phyloP scores from a whole-genome alignment of 2,113 vertebrate genomes.

The Eira barbara region DNA sequence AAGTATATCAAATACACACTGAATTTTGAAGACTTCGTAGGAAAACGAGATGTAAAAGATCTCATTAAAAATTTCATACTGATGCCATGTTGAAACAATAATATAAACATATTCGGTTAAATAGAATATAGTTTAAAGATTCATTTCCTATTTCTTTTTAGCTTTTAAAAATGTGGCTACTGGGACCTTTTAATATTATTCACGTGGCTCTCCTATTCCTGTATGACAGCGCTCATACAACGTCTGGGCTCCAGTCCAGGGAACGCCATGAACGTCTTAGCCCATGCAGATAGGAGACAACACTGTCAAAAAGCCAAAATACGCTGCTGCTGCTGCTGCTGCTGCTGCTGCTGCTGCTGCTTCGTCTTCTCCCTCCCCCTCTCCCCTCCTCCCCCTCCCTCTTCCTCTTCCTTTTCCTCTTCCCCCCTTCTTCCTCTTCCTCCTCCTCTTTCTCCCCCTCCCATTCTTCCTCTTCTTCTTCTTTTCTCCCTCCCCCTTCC shows the following conservation, averaged over 20 bases:
- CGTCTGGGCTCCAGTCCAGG: not conserved
- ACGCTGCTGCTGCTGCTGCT: not conserved
- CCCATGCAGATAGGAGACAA: not conserved
- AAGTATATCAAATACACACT: no score
- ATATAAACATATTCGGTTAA: not conserved
- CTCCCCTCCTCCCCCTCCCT: no score
- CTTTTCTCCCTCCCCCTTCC: no score
- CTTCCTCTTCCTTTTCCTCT: no score
- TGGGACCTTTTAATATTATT: not conserved
- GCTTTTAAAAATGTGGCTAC: not conserved
- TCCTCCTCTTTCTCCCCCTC: no score
- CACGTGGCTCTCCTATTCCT: not conserved
- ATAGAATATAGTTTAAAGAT: not conserved
- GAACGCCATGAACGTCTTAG: not conserved
- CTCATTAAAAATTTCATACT: not conserved
- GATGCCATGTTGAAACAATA: not conserved
- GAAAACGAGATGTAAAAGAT: not conserved
- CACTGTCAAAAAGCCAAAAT: not conserved
- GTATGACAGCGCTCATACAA: fast-evolving
- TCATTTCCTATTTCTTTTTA: not conserved
- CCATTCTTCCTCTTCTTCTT: no score
- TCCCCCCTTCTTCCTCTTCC: fast-evolving
- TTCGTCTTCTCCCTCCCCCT: not conserved
- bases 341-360: no score
- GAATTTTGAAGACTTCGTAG: not conserved